phyloP scores from a whole-genome alignment of 2,113 vertebrate genomes.

The Gallinago jamesoni region DNA sequence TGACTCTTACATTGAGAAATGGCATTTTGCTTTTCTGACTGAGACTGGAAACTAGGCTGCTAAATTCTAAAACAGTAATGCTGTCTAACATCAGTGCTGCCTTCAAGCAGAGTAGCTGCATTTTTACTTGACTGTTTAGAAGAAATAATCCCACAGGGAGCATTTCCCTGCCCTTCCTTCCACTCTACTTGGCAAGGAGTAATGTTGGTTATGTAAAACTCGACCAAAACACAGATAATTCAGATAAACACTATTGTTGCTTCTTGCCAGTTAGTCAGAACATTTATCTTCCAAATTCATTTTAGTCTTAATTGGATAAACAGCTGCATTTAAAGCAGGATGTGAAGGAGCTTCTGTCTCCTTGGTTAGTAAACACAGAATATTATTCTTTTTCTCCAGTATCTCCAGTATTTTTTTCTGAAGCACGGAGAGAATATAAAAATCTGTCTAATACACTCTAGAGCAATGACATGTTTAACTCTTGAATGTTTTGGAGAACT shows the following conservation, averaged over 20 bases:
- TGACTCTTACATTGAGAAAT: neutral
- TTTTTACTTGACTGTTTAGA: slow-evolving; percentile 19
- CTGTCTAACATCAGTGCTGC: neutral
- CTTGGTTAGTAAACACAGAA: neutral
- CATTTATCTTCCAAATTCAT: slow-evolving; percentile 13
- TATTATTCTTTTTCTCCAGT: neutral
- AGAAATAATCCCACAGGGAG: slow-evolving; percentile 38
- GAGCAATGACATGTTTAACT: neutral
- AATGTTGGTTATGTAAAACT: slow-evolving; percentile 24
- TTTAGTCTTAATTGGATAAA: slow-evolving; percentile 51
- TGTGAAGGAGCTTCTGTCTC: slow-evolving; percentile 28
- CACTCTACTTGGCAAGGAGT: slow-evolving; percentile 34
- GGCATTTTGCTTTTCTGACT: neutral
- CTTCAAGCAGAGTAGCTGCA: neutral
- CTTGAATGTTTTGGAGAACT: neutral
- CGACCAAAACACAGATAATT: slow-evolving; percentile 13
- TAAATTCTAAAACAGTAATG: neutral
- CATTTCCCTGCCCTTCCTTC: slow-evolving; percentile 20
- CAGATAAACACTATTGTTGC: slow-evolving; percentile 27
- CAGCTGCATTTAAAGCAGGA: slow-evolving; percentile 18
- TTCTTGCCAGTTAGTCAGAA: slow-evolving; percentile 10
- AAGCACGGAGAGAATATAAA: neutral
- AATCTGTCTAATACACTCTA: neutral
- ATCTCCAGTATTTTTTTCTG: neutral
- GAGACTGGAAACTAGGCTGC: neutral